Evolutionary conservation across 2,113 vertebrate genomes (phyloP).

Genomic region (Illadopsis cleaveri): DNA sequence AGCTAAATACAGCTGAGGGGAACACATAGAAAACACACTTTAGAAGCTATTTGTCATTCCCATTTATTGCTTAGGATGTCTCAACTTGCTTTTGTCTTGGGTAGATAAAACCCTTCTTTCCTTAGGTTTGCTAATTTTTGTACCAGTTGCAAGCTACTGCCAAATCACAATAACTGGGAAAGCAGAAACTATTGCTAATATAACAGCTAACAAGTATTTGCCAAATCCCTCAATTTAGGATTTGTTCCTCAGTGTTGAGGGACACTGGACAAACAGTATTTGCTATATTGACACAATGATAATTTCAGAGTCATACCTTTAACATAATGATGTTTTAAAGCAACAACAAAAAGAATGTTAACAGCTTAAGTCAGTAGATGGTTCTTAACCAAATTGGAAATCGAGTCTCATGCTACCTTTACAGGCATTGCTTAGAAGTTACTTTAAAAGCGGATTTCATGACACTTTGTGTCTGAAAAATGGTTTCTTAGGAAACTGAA

Average conservation of each 20-base stretch:
- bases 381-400: background rate
- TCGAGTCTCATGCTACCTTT: background rate
- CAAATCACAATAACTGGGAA: background rate
- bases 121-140: background rate
- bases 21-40: background rate
- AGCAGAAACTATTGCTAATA: background rate
- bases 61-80: background rate
- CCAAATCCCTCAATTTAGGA: background rate
- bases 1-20: background rate
- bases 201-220: background rate
- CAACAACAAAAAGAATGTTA: background rate
- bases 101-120: background rate
- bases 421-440: background rate
- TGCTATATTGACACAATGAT: background rate
- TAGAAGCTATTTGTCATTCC: background rate
- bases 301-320: background rate
- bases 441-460: background rate
- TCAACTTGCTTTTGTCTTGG: background rate
- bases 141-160: background rate
- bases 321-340: background rate
- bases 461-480: background rate
- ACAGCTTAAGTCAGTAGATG: background rate
- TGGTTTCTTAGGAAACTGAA: background rate
- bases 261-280: background rate
- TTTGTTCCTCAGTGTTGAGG: background rate